A percentile compares a stretch with the other conserved stretches of the same genome.
These are phyloP conservation scores for Danaus plexippus DNA, from an alignment of 1,140 invertebrate genomes.

Conservation along the genomic window DNA sequence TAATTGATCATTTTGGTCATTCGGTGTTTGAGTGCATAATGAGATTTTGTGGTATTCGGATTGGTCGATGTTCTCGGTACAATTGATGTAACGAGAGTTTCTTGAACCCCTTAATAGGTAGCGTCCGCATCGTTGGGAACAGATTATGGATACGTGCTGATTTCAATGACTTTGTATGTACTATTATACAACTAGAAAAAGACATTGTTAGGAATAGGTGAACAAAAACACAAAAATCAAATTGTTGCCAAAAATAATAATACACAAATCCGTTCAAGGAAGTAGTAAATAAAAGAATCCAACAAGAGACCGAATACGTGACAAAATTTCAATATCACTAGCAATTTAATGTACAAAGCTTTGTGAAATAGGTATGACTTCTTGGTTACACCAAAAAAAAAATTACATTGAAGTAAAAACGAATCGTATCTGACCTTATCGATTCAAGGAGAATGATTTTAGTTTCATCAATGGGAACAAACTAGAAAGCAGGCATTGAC, in stretches of 20 bases:
- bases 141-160: conserved; percentile 29
- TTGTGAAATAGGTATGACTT: too few relatives aligned
- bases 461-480: conserved; percentile 23
- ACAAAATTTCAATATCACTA: too few relatives aligned
- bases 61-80: conserved; percentile 9
- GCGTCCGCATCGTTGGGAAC: conserved; percentile 17
- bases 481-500: conserved; percentile 34
- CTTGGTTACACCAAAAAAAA: too few relatives aligned
- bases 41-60: conserved; percentile 7
- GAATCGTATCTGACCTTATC: conserved; percentile 21
- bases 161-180: conserved; percentile 30
- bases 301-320: too few relatives aligned
- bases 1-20: conserved; percentile 15
- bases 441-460: conserved; percentile 12
- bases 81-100: conserved; percentile 24
- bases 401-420: too few relatives aligned
- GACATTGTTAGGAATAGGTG: too few relatives aligned
- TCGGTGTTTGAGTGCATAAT: conserved; percentile 10
- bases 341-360: too few relatives aligned
- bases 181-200: conserved; percentile 3
- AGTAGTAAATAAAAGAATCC: too few relatives aligned
- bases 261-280: too few relatives aligned
- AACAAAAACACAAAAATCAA: too few relatives aligned
- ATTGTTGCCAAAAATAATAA: too few relatives aligned
- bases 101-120: conserved; percentile 22